phyloP scores from a whole-genome alignment of 2,797 vertebrate species.

The Lithobates sylvaticus region DNA sequence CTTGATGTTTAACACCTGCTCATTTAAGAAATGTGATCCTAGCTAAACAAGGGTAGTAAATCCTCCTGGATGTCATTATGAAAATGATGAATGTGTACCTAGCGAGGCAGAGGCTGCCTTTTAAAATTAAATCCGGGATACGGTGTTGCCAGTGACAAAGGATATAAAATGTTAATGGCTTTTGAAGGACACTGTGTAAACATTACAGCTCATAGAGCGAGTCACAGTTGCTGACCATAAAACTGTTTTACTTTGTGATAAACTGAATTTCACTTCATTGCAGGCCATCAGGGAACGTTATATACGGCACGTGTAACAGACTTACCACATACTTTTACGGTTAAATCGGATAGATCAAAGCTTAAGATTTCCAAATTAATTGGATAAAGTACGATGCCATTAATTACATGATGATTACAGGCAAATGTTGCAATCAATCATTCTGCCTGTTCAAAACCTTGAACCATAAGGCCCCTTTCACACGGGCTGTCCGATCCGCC shows the following conservation, averaged over 20 bases:
- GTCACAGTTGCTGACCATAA: background rate
- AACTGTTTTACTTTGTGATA: background rate
- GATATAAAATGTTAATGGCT: slow-evolving; percentile 11
- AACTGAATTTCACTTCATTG: background rate
- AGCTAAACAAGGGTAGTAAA: background rate
- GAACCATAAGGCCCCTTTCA: no score
- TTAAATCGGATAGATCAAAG: no score
- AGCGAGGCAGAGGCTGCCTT: background rate
- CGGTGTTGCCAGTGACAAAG: background rate
- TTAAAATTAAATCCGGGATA: background rate
- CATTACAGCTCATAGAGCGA: background rate
- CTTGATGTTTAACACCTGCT: background rate
- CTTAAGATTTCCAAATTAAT: no score
- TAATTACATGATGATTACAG: no score
- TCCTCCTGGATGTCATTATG: slow-evolving; percentile 3
- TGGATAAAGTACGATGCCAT: no score
- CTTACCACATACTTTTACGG: no score
- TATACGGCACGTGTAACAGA: no score
- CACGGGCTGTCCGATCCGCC: no score
- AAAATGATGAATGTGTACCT: slow-evolving; percentile 4
- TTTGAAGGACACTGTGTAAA: background rate
- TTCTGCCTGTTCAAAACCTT: no score
- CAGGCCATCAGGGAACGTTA: no score
- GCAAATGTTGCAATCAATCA: no score
- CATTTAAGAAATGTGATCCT: background rate